These are phyloP conservation scores for Pavo muticus DNA, from an alignment of 2,113 vertebrate species.

Conservation along the genomic window DNA sequence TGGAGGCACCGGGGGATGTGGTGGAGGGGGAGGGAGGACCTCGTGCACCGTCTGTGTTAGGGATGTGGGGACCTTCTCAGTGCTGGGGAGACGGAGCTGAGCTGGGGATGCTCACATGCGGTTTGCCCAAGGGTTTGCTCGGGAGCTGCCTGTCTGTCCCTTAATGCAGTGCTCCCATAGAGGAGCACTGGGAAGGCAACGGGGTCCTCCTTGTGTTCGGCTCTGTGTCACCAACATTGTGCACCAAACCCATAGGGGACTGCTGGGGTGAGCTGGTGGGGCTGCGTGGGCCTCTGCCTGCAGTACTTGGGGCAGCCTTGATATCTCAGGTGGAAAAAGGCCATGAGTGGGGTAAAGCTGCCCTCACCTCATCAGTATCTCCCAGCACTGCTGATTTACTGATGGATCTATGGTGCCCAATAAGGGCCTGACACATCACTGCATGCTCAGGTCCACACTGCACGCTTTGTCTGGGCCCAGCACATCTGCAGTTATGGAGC, in stretches of 20 bases:
- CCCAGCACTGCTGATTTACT: fast-evolving
- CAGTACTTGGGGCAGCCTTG: too few relatives aligned
- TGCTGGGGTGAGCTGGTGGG: not conserved
- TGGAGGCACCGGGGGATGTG: not conserved
- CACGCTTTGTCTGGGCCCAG: fast-evolving
- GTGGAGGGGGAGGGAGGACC: not conserved
- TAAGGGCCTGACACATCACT: not conserved
- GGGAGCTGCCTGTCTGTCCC: fast-evolving
- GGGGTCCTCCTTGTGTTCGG: not conserved
- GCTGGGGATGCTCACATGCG: fast-evolving
- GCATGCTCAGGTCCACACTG: not conserved
- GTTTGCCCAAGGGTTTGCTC: not conserved
- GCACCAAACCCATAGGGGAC: not conserved
- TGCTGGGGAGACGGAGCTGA: not conserved
- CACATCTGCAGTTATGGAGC: not conserved
- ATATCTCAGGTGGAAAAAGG: not conserved
- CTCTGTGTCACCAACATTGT: fast-evolving
- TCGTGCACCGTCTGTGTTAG: too few relatives aligned
- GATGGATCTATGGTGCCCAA: not conserved
- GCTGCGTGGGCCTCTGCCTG: not conserved
- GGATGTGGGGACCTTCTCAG: not conserved
- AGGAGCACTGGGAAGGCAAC: not conserved
- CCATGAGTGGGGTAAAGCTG: fast-evolving
- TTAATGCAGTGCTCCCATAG: fast-evolving
- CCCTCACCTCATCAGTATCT: not conserved